phyloP scores from a whole-genome alignment of 1,140 invertebrate species.

The Rhopalosiphum maidis region DNA sequence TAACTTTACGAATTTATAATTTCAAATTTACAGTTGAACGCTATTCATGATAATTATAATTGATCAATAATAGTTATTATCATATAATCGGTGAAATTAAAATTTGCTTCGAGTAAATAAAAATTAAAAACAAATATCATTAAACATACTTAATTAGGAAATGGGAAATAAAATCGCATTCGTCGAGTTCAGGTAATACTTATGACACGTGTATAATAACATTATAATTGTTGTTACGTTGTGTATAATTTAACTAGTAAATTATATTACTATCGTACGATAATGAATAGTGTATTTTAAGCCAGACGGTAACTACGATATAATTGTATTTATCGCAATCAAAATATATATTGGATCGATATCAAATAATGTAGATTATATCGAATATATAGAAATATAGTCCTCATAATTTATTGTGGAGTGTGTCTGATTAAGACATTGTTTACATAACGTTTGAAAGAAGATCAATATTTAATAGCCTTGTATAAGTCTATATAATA shows the following conservation, averaged over 20 bases:
- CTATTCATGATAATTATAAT: not conserved
- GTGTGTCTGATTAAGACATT: constrained; percentile 10
- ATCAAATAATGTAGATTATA: constrained; percentile 7
- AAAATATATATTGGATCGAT: not conserved
- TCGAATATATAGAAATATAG: not conserved
- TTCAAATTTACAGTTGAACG: not conserved
- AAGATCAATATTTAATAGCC: not conserved
- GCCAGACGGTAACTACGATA: not conserved
- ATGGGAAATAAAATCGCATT: not conserved
- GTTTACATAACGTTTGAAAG: not conserved
- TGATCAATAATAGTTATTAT: not conserved
- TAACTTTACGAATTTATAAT: not conserved
- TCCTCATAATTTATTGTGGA: not conserved
- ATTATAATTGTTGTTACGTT: not conserved
- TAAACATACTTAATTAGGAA: not conserved
- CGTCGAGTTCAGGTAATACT: not conserved
- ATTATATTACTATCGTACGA: not conserved
- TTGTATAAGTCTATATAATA: not conserved
- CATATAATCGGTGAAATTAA: not conserved
- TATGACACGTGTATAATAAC: not conserved
- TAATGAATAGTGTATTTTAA: not conserved
- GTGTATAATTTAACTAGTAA: not conserved
- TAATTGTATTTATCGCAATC: not conserved
- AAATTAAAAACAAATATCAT: not conserved
- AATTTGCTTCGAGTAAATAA: not conserved